Evolutionary conservation across 2,797 vertebrate species (phyloP).

Genomic region (Protosalanx chinensis): DNA sequence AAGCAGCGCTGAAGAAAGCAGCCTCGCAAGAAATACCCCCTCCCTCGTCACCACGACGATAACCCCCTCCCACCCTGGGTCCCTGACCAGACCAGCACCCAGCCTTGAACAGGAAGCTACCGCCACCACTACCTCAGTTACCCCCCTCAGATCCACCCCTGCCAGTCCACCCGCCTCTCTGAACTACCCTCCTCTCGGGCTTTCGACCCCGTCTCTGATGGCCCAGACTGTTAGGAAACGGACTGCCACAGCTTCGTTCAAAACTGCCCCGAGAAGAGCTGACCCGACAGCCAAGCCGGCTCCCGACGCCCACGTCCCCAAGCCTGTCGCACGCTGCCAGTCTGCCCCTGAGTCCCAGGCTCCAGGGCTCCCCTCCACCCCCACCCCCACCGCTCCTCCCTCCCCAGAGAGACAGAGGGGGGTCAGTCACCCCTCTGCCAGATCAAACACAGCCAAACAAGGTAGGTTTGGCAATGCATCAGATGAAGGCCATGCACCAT

Average conservation of each 20-base stretch:
- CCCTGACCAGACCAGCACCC: background rate
- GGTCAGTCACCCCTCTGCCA: background rate
- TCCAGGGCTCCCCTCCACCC: constrained; percentile 12
- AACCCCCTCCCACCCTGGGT: background rate
- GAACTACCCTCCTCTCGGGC: background rate
- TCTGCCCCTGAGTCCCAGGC: constrained; percentile 9
- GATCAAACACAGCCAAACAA: background rate
- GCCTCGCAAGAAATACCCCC: constrained; percentile 6
- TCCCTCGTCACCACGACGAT: background rate
- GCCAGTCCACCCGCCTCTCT: background rate
- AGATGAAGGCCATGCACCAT: too few relatives aligned
- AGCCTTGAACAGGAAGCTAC: background rate
- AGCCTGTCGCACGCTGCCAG: constrained; percentile 19
- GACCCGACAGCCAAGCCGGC: background rate
- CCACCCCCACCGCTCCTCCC: constrained; percentile 12
- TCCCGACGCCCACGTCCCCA: background rate
- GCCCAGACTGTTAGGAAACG: constrained; percentile 25
- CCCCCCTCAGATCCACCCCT: background rate
- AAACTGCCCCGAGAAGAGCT: constrained; percentile 33
- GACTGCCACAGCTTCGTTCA: constrained; percentile 43
- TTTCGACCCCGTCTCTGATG: constrained; percentile 16
- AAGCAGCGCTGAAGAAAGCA: constrained; percentile 23
- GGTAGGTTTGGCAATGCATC: background rate
- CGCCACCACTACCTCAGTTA: background rate
- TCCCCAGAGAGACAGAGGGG: constrained; percentile 40